Percentiles rank a stretch among this genome's conserved stretches.
Evolutionary conservation across 1,140 invertebrate species (phyloP).

Genomic region (Drosophila miranda): DNA sequence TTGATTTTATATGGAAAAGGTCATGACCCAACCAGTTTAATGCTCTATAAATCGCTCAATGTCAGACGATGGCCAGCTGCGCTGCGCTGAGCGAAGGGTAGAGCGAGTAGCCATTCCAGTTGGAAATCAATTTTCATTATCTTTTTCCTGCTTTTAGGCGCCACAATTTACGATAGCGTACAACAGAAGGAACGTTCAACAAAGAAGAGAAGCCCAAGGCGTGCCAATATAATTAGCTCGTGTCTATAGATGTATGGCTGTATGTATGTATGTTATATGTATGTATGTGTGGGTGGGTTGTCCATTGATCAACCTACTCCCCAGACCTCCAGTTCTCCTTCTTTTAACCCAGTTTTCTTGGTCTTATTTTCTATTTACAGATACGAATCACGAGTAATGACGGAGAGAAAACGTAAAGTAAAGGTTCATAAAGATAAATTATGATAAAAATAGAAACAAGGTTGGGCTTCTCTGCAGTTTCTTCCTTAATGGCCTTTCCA

Average conservation of each 20-base stretch:
- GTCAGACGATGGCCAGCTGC: constrained; percentile 8
- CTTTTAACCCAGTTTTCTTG: constrained; percentile 49
- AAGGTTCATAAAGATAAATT: constrained; percentile 61
- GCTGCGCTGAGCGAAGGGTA: constrained; percentile 13
- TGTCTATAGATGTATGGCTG: constrained; percentile 7
- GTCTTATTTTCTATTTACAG: constrained; percentile 25
- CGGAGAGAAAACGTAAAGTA: constrained; percentile 28
- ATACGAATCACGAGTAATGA: constrained; percentile 39
- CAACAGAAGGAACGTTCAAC: constrained; percentile 1
- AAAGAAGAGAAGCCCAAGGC: constrained; percentile 54
- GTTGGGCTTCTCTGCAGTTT: constrained; percentile 18
- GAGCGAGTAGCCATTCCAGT: constrained; percentile 10
- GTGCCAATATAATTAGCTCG: constrained; percentile 72
- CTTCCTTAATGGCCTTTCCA: constrained; percentile 7
- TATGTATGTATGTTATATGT: constrained; percentile 10
- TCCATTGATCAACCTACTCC: constrained; percentile 67
- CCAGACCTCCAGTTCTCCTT: constrained; percentile 1
- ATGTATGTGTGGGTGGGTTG: constrained; percentile 13
- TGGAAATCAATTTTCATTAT: constrained; percentile 71
- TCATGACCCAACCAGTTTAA: constrained; percentile 18
- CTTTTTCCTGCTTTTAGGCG: constrained; percentile 61
- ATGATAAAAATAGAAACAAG: constrained; percentile 29
- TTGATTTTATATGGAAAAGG: background rate
- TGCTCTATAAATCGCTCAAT: constrained; percentile 14
- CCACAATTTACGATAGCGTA: constrained; percentile 39